A percentile compares a stretch with the other conserved stretches of the same genome.
Conservation (phyloP, 1,140 invertebrate species). For the Ips nitidus region DNA sequence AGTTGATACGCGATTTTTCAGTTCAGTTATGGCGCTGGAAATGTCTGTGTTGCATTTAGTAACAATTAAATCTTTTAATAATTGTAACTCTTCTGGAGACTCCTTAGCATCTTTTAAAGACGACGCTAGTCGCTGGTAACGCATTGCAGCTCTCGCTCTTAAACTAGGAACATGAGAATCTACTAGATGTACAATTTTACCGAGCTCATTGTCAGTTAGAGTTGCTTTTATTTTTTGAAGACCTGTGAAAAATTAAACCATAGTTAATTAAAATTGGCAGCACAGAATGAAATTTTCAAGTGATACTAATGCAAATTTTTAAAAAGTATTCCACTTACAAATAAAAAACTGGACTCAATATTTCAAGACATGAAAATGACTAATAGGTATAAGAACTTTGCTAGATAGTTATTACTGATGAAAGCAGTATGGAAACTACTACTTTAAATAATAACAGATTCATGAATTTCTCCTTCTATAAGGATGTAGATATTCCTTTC, state of each 20-base stretch:
- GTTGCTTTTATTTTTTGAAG: conserved; percentile 33
- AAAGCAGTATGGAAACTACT: no score
- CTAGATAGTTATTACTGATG: no score
- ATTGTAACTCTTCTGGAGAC: conserved; percentile 14
- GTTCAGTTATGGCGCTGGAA: conserved; percentile 23
- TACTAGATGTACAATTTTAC: conserved; percentile 38
- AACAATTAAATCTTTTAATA: conserved; percentile 34
- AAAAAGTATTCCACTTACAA: no score
- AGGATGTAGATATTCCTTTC: no score
- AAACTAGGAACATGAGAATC: conserved; percentile 42
- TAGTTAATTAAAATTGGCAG: no score
- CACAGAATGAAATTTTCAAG: no score
- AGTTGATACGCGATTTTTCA: conserved; percentile 38
- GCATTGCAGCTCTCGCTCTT: conserved; percentile 35
- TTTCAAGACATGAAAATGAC: no score
- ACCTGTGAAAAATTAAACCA: not conserved
- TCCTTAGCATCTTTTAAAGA: not conserved
- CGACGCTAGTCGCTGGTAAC: conserved; percentile 38
- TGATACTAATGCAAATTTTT: no score
- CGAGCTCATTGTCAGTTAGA: conserved; percentile 36
- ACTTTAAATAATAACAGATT: no score
- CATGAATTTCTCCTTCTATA: no score
- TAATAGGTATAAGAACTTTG: no score
- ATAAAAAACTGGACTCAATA: no score
- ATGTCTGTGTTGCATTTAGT: conserved; percentile 34